Conservation (phyloP, 2,113 vertebrate genomes). For the Takifugu flavidus region DNA sequence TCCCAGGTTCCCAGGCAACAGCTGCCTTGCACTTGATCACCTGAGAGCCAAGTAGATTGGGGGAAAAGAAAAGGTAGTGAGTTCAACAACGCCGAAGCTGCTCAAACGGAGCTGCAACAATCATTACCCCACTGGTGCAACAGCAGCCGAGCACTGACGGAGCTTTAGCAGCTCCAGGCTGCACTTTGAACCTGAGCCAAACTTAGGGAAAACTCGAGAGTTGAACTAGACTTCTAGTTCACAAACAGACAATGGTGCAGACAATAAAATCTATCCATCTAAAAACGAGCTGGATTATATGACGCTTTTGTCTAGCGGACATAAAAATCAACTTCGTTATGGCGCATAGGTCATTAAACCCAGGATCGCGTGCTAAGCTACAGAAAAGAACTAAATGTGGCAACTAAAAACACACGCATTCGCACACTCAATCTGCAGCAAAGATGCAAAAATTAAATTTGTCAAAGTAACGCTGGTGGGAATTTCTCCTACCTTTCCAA, state of each 20-base stretch:
- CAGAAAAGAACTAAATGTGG: no score
- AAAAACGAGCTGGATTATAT: background rate
- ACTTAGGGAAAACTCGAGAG: background rate
- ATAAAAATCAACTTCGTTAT: no score
- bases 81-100: background rate
- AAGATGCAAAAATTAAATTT: no score
- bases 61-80: no score
- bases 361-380: no score
- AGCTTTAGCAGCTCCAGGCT: background rate
- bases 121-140: background rate
- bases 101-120: background rate
- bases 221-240: background rate
- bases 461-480: background rate
- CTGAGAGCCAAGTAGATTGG: slow-evolving; percentile 35
- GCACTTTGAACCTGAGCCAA: slow-evolving; percentile 1
- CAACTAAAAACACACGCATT: no score
- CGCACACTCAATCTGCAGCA: no score
- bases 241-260: no score
- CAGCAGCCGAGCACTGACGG: background rate
- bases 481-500: slow-evolving; percentile 64
- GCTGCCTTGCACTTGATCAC: slow-evolving; percentile 83
- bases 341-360: no score
- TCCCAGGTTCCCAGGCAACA: slow-evolving; percentile 78
- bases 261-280: no score
- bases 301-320: no score